Percentiles rank a stretch among this genome's conserved stretches.
These are phyloP conservation scores for Babyrousa celebensis DNA, from an alignment of 2,797 vertebrate species.

Conservation along the genomic window DNA sequence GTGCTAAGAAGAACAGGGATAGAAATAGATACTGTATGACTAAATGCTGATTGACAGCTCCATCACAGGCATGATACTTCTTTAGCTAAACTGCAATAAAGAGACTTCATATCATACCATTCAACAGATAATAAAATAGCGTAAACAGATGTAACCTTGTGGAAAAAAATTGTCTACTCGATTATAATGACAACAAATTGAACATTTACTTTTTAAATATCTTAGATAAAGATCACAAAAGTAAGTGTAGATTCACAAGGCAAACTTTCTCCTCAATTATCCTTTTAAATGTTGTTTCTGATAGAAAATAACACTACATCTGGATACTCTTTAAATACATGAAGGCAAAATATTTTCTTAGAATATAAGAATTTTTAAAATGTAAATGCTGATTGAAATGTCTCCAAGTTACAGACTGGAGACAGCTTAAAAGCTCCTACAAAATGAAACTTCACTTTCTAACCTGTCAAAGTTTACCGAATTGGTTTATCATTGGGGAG, in stretches of 20 bases:
- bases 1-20: constrained; percentile 91
- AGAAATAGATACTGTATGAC: constrained; percentile 93
- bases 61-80: constrained; percentile 86
- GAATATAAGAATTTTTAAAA: constrained; percentile 76
- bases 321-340: constrained; percentile 87
- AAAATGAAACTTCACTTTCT: constrained; percentile 90
- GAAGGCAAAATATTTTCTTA: constrained; percentile 90
- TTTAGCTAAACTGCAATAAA: constrained; percentile 91
- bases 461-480: constrained; percentile 90
- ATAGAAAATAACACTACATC: constrained; percentile 72
- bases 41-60: constrained; percentile 93
- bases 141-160: constrained; percentile 90
- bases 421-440: constrained; percentile 90
- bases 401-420: constrained; percentile 86
- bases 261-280: constrained; percentile 88
- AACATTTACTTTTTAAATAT: constrained; percentile 87
- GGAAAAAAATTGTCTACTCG: constrained; percentile 81
- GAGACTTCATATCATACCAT: constrained; percentile 89
- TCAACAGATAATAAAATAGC: constrained; percentile 90
- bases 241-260: constrained; percentile 86
- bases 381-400: constrained; percentile 82
- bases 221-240: constrained; percentile 88
- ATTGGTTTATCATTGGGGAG: constrained; percentile 87
- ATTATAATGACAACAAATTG: constrained; percentile 87
- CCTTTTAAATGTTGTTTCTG: constrained; percentile 86